These are phyloP conservation scores for Mugil cephalus DNA, from an alignment of 2,113 vertebrate species.

Conservation along the genomic window DNA sequence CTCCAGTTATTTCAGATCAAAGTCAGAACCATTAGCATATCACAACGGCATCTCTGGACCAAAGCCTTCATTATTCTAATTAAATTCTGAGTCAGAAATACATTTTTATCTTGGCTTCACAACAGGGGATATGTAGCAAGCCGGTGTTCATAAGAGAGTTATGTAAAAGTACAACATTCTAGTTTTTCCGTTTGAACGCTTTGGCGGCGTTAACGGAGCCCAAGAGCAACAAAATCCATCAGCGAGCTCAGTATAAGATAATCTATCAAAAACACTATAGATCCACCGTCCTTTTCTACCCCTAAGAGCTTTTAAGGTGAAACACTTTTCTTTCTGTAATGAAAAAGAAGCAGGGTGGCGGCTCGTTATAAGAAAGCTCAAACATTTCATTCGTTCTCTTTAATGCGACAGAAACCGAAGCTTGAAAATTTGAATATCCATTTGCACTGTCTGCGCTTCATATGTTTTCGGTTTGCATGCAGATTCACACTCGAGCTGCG, in stretches of 20 bases:
- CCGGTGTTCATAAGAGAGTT: conserved; percentile 17
- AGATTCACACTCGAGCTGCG: neutral
- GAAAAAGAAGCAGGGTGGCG: neutral
- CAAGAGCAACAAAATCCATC: conserved; percentile 7
- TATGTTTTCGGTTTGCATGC: neutral
- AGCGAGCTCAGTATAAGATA: conserved; percentile 2
- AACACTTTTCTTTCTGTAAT: neutral
- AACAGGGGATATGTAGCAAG: conserved; percentile 25
- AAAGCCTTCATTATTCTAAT: conserved; percentile 70
- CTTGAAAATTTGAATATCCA: neutral
- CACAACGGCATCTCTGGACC: conserved; percentile 60
- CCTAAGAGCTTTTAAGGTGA: neutral
- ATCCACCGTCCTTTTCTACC: conserved; percentile 5
- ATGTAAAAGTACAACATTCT: conserved; percentile 14
- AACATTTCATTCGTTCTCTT: neutral
- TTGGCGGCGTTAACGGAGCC: conserved; percentile 1
- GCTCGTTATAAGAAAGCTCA: neutral
- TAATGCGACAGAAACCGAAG: neutral
- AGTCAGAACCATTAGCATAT: conserved; percentile 72
- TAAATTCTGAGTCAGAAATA: conserved; percentile 63
- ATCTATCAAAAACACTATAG: neutral
- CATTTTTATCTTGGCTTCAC: conserved; percentile 45
- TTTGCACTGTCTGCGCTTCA: no score
- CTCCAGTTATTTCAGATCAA: conserved; percentile 75
- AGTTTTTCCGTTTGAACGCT: conserved; percentile 2